Base-by-base conservation (phyloP, 2,797 vertebrate species). In the Balearica regulorum region DNA sequence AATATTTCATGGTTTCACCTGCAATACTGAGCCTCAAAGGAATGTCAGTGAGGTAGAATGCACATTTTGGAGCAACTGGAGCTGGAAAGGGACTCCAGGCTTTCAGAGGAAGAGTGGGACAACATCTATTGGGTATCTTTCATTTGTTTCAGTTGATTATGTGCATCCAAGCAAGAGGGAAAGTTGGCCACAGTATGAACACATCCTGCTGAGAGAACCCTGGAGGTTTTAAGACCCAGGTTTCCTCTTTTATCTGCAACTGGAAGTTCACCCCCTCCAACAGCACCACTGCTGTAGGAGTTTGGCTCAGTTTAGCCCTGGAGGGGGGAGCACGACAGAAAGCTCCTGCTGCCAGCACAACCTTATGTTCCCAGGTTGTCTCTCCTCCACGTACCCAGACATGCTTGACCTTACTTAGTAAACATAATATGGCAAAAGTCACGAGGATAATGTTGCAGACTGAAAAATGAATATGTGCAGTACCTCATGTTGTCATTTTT, bases 361-460 rank as follows among this genome's bases (percentile, higher is more conserved):
- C 39, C 62, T 85, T 41, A 5, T 29, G 29, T 48, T 70, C 62
- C 68, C 35, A 76, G 25, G 17, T 62, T 81, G 24, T 60, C 39
- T 70, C 58, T 90, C 19, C 29, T 65, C 25, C 33, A 8, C 7
- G 17, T 39, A 19, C 24, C 92, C 44, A 35, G 64, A 46, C 11
- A 15, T 54, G 37, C 21, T 78, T 57, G 53, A 91, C 84, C 82
- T 93, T 93, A 46, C 57, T 70, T 81, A 83, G 57, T 90, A 96
- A 96, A 93, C 61, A 95, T 57, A 91, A 85, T 71, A 75, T 51
- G 49, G 60, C 29, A 96, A 91, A 93, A 94, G 82, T 83, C 71
- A 78, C n/a, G 35, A 64, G 12, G 60, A 91, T 89, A 89, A 89
- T 26, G 41, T 77, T 93, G 48, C 89, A 80, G 55, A 44, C 62